phyloP scores from a whole-genome alignment of 2,888 invertebrate genomes.

The Belgica antarctica region DNA sequence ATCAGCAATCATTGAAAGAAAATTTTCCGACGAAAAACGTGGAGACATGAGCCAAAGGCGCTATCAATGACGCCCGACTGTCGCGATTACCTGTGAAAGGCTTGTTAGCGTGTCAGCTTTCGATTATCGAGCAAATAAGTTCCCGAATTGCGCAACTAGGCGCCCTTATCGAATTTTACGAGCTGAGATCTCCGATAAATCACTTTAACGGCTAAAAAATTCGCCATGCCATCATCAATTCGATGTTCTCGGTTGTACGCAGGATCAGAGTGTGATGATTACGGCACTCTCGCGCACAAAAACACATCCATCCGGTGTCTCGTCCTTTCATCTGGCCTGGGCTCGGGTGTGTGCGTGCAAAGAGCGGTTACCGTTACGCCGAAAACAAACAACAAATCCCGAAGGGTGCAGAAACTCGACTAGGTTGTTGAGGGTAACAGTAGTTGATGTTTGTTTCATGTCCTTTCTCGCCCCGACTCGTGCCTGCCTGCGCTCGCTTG shows the following conservation, averaged over 20 bases:
- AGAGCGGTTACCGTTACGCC: slow-evolving; percentile 11
- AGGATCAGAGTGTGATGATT: background rate
- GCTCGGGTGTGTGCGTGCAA: background rate
- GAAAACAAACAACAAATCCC: background rate
- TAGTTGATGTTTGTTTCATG: slow-evolving; percentile 12
- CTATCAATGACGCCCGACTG: no score
- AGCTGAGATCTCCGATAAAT: background rate
- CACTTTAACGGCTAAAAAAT: background rate
- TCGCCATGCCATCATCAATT: background rate
- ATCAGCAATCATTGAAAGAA: background rate
- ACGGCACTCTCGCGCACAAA: background rate
- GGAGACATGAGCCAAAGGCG: no score
- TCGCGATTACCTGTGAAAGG: no score
- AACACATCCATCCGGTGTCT: slow-evolving; percentile 10
- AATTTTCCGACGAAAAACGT: background rate
- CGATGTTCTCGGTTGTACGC: background rate
- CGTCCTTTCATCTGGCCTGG: no score
- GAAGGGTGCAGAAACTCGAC: background rate
- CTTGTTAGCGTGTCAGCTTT: background rate
- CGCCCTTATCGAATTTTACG: background rate
- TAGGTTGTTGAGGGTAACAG: slow-evolving; percentile 8
- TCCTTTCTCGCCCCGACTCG: background rate
- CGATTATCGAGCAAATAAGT: background rate
- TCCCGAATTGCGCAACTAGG: background rate
- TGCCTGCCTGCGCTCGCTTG: no score